Conservation (phyloP, 1,140 invertebrate species). For the Idris sp. region DNA sequence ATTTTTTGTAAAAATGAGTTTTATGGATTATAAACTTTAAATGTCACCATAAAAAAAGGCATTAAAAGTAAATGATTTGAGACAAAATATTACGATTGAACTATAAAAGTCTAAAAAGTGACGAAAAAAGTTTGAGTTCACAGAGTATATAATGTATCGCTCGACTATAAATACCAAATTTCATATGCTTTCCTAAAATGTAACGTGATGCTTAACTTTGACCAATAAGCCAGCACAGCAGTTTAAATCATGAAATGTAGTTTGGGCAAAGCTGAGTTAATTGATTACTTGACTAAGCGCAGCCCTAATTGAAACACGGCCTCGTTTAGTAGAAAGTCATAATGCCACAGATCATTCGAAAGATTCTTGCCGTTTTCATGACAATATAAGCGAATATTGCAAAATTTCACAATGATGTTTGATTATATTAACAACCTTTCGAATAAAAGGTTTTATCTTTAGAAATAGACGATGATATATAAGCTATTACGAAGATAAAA, state of each 20-base stretch:
- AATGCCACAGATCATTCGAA: slow-evolving; percentile 54
- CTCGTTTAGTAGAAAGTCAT: slow-evolving; percentile 59
- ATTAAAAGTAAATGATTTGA: slow-evolving; percentile 13
- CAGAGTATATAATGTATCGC: slow-evolving; percentile 17
- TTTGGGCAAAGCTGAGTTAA: slow-evolving; percentile 61
- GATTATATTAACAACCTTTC: slow-evolving; percentile 16
- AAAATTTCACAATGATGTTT: slow-evolving; percentile 41
- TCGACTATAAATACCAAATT: slow-evolving; percentile 35
- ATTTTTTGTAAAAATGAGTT: too few species aligned
- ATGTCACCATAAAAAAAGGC: too few species aligned
- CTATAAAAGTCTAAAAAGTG: slow-evolving; percentile 5
- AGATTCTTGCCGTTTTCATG: slow-evolving; percentile 46
- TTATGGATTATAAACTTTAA: too few species aligned
- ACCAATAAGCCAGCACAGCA: slow-evolving; percentile 57
- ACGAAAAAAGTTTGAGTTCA: slow-evolving; percentile 20
- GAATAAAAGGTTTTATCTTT: too few species aligned
- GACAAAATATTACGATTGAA: slow-evolving; percentile 7
- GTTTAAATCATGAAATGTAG: slow-evolving; percentile 61
- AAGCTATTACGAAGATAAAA: too few species aligned
- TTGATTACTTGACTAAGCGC: slow-evolving; percentile 62
- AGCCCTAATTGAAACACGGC: slow-evolving; percentile 64
- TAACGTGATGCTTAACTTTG: slow-evolving; percentile 51
- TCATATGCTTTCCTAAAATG: slow-evolving; percentile 50
- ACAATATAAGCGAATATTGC: slow-evolving; percentile 44
- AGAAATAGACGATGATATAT: too few species aligned